Evolutionary conservation across 2,797 vertebrate species (phyloP).

Genomic region (Champsocephalus esox): DNA sequence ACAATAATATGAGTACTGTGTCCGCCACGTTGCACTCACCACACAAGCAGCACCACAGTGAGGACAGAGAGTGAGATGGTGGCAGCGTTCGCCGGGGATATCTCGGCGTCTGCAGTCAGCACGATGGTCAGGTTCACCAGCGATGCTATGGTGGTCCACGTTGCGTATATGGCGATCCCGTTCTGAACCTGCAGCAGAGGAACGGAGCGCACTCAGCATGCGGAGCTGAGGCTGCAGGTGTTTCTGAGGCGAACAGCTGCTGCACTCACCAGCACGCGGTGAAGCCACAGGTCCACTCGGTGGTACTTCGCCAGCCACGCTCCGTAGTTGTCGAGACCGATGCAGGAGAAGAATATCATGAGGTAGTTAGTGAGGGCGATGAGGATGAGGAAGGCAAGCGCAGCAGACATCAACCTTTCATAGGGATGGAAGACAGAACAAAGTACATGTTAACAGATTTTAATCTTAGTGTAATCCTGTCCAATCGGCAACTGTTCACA

Average conservation of each 20-base stretch:
- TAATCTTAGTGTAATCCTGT: not conserved
- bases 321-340: conserved; percentile 73
- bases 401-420: conserved; percentile 80
- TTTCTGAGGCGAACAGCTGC: not conserved
- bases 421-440: conserved; percentile 24
- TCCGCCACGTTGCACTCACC: conserved; percentile 61
- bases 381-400: conserved; percentile 80
- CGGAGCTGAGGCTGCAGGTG: not conserved
- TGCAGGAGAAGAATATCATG: conserved; percentile 79
- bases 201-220: not conserved
- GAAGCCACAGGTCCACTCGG: conserved; percentile 87
- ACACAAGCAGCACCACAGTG: conserved; percentile 59
- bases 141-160: conserved; percentile 88
- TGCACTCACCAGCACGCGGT: conserved; percentile 82
- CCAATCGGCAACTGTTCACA: not conserved
- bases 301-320: conserved; percentile 83
- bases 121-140: conserved; percentile 86
- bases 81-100: conserved; percentile 64
- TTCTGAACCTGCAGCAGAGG: conserved; percentile 84
- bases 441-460: not conserved
- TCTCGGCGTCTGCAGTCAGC: conserved; percentile 75
- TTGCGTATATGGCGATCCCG: conserved; percentile 84
- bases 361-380: conserved; percentile 79
- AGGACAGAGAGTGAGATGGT: conserved; percentile 71
- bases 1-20: too few species aligned